These are phyloP conservation scores for Bombus ignitus DNA, from an alignment of 1,140 invertebrate genomes.

Conservation along the genomic window DNA sequence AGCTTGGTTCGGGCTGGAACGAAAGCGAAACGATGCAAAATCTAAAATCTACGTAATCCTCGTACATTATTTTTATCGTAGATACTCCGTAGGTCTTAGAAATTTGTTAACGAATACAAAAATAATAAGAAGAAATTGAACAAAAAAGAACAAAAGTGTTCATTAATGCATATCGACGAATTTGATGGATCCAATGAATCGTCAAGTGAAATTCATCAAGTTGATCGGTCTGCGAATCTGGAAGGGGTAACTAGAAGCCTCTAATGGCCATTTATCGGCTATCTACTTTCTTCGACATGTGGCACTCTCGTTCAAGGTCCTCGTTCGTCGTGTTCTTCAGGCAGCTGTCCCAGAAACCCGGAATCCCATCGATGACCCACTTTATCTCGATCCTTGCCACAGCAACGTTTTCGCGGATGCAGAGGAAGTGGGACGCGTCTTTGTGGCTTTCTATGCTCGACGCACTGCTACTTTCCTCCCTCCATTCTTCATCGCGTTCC, in stretches of 20 bases:
- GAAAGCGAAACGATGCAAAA: slow-evolving; percentile 47
- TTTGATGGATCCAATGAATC: neutral
- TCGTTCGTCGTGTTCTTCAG: slow-evolving; percentile 49
- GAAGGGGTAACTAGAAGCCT: slow-evolving; percentile 48
- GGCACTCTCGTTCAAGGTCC: slow-evolving; percentile 76
- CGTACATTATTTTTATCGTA: no score
- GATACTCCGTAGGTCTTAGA: no score
- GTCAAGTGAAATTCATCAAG: slow-evolving; percentile 19
- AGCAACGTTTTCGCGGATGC: slow-evolving; percentile 60
- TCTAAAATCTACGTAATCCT: neutral
- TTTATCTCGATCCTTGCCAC: slow-evolving; percentile 50
- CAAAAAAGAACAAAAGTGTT: neutral
- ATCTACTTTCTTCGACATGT: slow-evolving; percentile 75
- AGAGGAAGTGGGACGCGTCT: slow-evolving; percentile 57
- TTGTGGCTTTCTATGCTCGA: slow-evolving; percentile 50
- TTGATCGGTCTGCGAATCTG: no score
- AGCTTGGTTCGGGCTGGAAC: slow-evolving; percentile 85
- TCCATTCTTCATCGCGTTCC: neutral
- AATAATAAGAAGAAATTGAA: neutral
- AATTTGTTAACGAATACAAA: no score
- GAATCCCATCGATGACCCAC: slow-evolving; percentile 60
- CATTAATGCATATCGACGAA: neutral
- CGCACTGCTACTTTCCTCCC: slow-evolving; percentile 2
- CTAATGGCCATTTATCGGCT: slow-evolving; percentile 58
- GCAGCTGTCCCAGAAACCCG: slow-evolving; percentile 69